Evolutionary conservation across 1,140 invertebrate genomes (phyloP).

Genomic region (Zaprionus inermis): DNA sequence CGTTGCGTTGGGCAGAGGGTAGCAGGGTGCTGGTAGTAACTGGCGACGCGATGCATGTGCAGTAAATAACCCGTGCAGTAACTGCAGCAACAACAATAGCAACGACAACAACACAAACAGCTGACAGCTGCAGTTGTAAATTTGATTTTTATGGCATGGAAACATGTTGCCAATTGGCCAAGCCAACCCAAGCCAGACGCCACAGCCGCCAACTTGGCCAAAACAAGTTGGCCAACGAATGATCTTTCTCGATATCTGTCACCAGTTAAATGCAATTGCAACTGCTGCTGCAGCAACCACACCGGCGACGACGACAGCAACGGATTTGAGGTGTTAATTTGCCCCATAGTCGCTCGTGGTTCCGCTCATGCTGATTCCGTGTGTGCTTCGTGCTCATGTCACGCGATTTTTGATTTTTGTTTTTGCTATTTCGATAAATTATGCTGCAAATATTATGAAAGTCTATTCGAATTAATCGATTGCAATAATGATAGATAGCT

Average conservation of each 20-base stretch:
- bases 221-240: slow-evolving; percentile 49
- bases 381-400: slow-evolving; percentile 3
- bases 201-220: slow-evolving; percentile 35
- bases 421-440: not conserved
- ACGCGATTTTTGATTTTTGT: not conserved
- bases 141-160: slow-evolving; percentile 76
- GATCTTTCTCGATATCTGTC: slow-evolving; percentile 67
- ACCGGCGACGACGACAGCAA: not conserved
- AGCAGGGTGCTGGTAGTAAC: not conserved
- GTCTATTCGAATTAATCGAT: not conserved
- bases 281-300: slow-evolving; percentile 6
- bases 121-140: slow-evolving; percentile 77
- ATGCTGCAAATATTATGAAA: slow-evolving; percentile 6
- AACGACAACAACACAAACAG: slow-evolving; percentile 37
- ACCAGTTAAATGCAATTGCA: slow-evolving; percentile 48
- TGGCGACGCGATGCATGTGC: slow-evolving; percentile 48
- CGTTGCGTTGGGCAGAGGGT: slow-evolving; percentile 29
- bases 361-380: not conserved
- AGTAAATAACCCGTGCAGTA: slow-evolving; percentile 59
- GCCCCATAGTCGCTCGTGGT: slow-evolving; percentile 7
- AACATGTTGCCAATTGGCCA: slow-evolving; percentile 72
- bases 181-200: not conserved
- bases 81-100: slow-evolving; percentile 33
- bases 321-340: slow-evolving; percentile 72
- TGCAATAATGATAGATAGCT: not conserved